Percentiles rank a stretch among this genome's conserved stretches.
Evolutionary conservation across 1,140 invertebrate species (phyloP).

Genomic region (Eriocheir sinensis): DNA sequence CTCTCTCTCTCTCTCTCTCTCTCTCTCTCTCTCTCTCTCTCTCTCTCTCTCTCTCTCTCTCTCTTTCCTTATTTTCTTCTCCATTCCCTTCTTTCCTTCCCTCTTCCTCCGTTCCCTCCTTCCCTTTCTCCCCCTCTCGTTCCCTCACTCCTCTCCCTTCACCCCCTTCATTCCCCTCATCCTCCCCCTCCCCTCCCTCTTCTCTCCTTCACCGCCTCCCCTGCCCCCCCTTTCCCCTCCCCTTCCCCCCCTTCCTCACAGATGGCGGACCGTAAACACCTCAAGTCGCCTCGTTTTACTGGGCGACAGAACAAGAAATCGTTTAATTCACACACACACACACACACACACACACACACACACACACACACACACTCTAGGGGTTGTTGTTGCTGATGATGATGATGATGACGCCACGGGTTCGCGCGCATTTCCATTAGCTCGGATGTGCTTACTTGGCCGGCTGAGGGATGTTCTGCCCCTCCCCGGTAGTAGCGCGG

Average conservation of each 20-base stretch:
- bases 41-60: neutral
- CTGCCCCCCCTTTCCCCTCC: neutral
- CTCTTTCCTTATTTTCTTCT: neutral
- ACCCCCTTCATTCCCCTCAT: neutral
- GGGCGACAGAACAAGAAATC: conserved; percentile 50
- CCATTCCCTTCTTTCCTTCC: neutral
- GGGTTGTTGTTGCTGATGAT: neutral
- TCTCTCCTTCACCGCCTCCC: neutral
- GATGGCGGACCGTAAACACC: neutral
- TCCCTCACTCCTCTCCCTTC: neutral
- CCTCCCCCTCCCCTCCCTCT: neutral
- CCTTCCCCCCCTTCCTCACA: neutral
- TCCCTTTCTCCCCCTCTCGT: neutral
- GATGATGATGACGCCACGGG: neutral
- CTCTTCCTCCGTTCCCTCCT: neutral
- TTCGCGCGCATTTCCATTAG: neutral
- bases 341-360: too few relatives aligned
- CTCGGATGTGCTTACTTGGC: neutral
- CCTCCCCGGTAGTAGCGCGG: too few relatives aligned
- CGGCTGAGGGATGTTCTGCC: neutral
- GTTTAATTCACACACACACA: conserved; percentile 53
- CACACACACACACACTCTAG: too few relatives aligned
- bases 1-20: neutral
- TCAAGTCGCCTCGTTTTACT: neutral
- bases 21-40: neutral